Evolutionary conservation across 1,140 invertebrate genomes (phyloP), one percentile per base, ranked within the genome.

Genomic region (Chrysoperla carnea): DNA sequence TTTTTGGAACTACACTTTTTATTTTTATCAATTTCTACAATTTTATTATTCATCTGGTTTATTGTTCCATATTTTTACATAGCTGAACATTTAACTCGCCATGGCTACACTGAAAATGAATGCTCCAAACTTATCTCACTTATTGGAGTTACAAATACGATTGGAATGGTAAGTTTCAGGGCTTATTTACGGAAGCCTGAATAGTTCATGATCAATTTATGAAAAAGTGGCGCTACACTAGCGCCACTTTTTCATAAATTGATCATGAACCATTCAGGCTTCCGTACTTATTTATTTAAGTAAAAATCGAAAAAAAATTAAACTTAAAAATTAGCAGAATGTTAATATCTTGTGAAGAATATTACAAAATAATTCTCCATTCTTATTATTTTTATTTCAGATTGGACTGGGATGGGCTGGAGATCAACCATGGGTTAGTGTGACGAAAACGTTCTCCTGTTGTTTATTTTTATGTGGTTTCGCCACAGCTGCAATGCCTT

Each of bases 21-120:
- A 38, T 64, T 90, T 6, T 76, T 90, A 49, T 83, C 81, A 40
- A 48, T 89, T 1, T 82, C 84, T 4, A 91, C 87, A 44, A 78
- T 89, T 48, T 70, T 89, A 31, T 66, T 91, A 13, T 90, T 89
- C 60, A 80, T 78, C 49, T 92, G 84, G 81, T 88, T 88, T 57
- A 88, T 90, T 50, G 81, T 89, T 39, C 85, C 85, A 29, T 91
- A 92, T 64, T 84, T 91, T 56, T 92, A 87, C 59, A 64, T 90
- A 15, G 79, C 80, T 36, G 84, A 88, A 43, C 71, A 76, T 53
- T 68, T 80, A 60, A 69, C 64, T 23, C 63, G 68, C 29, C 66
- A 72, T 46, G 64, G 67, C 0, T 81, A 81, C 50, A 64, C 67
- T 7, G 75, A 84, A 46, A 69, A 76, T n/a, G 70, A 78, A 37